Percentiles rank a stretch among this genome's conserved stretches.
These are phyloP conservation scores for Vanessa atalanta DNA, from an alignment of 1,140 invertebrate genomes.

Conservation along the genomic window DNA sequence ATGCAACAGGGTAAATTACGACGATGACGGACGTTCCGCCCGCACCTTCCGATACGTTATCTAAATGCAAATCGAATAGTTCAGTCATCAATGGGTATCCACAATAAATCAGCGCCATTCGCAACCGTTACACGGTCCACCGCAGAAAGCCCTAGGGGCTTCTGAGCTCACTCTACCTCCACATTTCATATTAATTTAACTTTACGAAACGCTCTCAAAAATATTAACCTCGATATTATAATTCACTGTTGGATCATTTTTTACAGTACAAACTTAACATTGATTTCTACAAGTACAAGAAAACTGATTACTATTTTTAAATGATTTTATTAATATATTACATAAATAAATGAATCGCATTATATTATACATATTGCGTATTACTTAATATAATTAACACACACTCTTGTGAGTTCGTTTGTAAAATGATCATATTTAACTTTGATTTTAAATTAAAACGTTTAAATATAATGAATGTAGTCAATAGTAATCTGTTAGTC, in stretches of 20 bases:
- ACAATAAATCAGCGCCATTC: constrained; percentile 71
- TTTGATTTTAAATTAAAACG: no score
- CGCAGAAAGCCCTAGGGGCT: background rate
- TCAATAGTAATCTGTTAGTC: no score
- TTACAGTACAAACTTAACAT: no score
- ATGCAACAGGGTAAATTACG: constrained; percentile 64
- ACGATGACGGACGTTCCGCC: constrained; percentile 35
- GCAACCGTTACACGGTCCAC: constrained; percentile 56
- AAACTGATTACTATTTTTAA: no score
- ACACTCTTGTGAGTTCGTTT: no score
- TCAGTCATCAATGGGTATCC: constrained; percentile 60
- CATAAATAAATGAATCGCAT: no score
- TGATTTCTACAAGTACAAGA: no score
- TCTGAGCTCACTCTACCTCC: background rate
- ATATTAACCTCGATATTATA: background rate
- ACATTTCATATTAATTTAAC: background rate
- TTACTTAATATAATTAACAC: no score
- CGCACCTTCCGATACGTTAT: constrained; percentile 57
- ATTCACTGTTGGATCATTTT: background rate
- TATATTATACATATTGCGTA: no score
- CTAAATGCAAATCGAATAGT: constrained; percentile 79
- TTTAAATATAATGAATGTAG: no score
- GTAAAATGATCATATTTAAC: no score
- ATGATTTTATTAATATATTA: no score
- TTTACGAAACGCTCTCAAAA: background rate